phyloP scores from a whole-genome alignment of 2,888 invertebrate species.

The Dorcus hopei region DNA sequence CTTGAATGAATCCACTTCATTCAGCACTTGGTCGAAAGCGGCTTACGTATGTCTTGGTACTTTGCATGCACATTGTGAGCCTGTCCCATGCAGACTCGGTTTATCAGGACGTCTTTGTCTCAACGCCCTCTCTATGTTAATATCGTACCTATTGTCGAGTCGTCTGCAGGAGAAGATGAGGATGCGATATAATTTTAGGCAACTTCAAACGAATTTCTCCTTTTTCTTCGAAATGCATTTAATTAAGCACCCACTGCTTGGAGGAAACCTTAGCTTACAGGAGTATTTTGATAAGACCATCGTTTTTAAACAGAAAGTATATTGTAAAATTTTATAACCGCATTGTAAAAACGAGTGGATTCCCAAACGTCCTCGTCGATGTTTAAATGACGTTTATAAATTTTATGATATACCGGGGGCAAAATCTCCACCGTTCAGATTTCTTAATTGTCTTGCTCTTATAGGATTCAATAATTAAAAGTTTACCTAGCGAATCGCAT shows the following conservation, averaged over 20 bases:
- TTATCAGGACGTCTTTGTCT: constrained; percentile 45
- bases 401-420: too few relatives aligned
- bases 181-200: constrained; percentile 27
- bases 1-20: constrained; percentile 35
- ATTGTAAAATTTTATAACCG: not conserved
- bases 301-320: too few relatives aligned
- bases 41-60: constrained; percentile 27
- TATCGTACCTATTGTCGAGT: constrained; percentile 42
- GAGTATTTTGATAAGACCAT: too few relatives aligned
- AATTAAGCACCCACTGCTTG: not conserved
- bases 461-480: too few relatives aligned
- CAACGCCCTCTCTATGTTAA: constrained; percentile 45
- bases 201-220: constrained; percentile 15
- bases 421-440: too few relatives aligned
- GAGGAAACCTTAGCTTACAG: too few relatives aligned
- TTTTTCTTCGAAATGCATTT: constrained; percentile 9
- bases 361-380: too few relatives aligned
- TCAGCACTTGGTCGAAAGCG: constrained; percentile 21
- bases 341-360: not conserved
- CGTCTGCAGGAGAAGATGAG: constrained; percentile 36
- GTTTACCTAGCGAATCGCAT: too few relatives aligned
- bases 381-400: too few relatives aligned
- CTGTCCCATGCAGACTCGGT: constrained; percentile 46
- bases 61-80: constrained; percentile 46
- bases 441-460: too few relatives aligned